phyloP scores from a whole-genome alignment of 1,140 invertebrate species.

The Brachionus rubens region DNA sequence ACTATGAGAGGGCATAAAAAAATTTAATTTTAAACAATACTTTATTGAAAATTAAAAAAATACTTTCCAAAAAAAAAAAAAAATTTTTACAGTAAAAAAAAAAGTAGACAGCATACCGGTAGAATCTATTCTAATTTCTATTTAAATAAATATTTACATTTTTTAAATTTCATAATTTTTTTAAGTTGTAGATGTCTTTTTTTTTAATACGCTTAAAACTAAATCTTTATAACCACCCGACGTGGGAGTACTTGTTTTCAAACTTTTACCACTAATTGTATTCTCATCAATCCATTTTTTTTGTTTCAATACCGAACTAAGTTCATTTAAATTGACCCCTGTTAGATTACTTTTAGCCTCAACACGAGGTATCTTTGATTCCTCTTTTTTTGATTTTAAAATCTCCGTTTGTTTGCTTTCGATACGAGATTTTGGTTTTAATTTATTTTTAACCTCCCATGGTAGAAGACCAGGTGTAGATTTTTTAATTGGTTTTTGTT shows the following conservation, averaged over 20 bases:
- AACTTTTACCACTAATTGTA: too few relatives aligned
- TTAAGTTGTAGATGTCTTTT: neutral
- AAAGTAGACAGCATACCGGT: too few relatives aligned
- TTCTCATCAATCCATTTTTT: neutral
- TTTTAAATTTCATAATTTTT: neutral
- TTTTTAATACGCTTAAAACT: conserved; percentile 18
- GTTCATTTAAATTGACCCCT: neutral
- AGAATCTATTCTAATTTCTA: too few relatives aligned
- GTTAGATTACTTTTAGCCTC: neutral
- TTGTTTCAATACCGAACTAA: neutral
- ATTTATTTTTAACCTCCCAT: conserved; percentile 3
- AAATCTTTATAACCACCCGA: conserved; percentile 7
- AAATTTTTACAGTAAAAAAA: too few relatives aligned
- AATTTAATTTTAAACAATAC: too few relatives aligned
- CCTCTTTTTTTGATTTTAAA: neutral
- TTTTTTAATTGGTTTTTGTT: neutral
- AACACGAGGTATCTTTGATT: neutral
- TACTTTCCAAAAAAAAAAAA: too few relatives aligned
- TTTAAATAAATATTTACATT: neutral
- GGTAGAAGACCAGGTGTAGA: neutral
- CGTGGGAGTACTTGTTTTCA: neutral
- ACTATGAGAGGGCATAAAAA: too few relatives aligned
- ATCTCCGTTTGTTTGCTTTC: neutral
- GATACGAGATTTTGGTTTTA: neutral
- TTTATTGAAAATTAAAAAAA: too few relatives aligned